Conservation (phyloP, 2,888 invertebrate genomes). For the Eupelmus urozonus region DNA sequence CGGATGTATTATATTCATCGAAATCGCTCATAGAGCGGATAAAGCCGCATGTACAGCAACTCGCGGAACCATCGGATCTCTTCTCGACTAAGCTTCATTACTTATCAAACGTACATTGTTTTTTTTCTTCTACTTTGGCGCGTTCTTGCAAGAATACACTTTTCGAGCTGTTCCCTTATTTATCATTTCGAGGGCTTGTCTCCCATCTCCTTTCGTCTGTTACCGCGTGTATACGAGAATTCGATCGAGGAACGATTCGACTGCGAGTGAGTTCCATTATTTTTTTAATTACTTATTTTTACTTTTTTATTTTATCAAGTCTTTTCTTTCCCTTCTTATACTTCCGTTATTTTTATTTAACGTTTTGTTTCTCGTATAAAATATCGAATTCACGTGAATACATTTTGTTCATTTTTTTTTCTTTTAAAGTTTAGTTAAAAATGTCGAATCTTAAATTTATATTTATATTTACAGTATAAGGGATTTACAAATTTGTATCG, state of each 20-base stretch:
- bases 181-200: too few relatives aligned
- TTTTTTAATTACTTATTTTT: too few relatives aligned
- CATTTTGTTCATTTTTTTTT: slow-evolving; percentile 18
- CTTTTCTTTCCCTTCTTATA: not conserved
- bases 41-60: slow-evolving; percentile 13
- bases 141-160: not conserved
- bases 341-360: slow-evolving; percentile 11
- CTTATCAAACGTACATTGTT: slow-evolving; percentile 22
- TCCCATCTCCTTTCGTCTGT: too few relatives aligned
- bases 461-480: slow-evolving; percentile 45
- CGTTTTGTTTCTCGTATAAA: slow-evolving; percentile 54
- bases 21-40: slow-evolving; percentile 37
- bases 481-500: slow-evolving; percentile 51
- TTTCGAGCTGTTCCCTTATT: not conserved
- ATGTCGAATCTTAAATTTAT: slow-evolving; percentile 55
- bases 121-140: slow-evolving; percentile 15
- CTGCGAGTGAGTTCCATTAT: slow-evolving; percentile 41
- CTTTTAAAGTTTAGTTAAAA: slow-evolving; percentile 31
- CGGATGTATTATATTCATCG: too few relatives aligned
- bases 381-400: slow-evolving; percentile 57
- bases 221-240: slow-evolving; percentile 33
- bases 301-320: slow-evolving; percentile 4
- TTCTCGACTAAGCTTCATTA: slow-evolving; percentile 37
- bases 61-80: slow-evolving; percentile 22
- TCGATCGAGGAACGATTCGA: slow-evolving; percentile 55